Evolutionary conservation across 2,797 vertebrate genomes (phyloP), one percentile per base, ranked within the genome.

Genomic region (Poeciliopsis paucimaculata): DNA sequence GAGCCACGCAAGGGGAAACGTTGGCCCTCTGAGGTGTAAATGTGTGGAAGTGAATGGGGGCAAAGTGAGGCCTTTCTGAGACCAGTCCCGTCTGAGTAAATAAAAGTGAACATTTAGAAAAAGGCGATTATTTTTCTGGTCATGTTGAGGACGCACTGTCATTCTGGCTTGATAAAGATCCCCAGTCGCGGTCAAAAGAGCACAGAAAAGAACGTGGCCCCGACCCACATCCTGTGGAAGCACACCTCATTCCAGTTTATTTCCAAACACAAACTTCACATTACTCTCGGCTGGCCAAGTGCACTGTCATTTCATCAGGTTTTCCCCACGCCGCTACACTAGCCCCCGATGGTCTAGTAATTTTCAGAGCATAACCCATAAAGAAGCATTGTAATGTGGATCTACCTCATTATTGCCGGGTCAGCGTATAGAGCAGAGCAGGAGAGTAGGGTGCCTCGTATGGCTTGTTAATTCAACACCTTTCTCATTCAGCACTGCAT

Each of bases 381-480:
- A 92, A 93, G 89, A 84, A 83, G 71, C 88, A 86, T 88, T 88
- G 91, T 92, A 91, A 94, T 86, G 81, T 78, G 84, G 82, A 88
- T 87, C 83, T 49, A 86, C 84, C 90, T 94, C 93, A 88, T 94
- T 93, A 93, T 92, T 90, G 85, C 87, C 91, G 84, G 90, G 92
- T 90, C 92, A 92, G 87, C 84, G 86, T 88, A 73, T 45, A 73
- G 82, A 88, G 88, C 84, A 76, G 83, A 80, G 45, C 80, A 3
- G 88, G 86, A 91, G 89, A 89, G 86, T 74, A 57, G 85, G 84
- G 47, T 4, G 84, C 81, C 90, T 88, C 84, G 43, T 73, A 85
- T 73, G 89, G 89, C 87, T 90, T 89, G 91, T 94, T 93, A 94
- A 94, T 94, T 94, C 91, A 91, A 91, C 94, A 94, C 92, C 90